These are phyloP conservation scores for Lithosia quadra DNA, from an alignment of 2,888 invertebrate genomes.

Conservation along the genomic window DNA sequence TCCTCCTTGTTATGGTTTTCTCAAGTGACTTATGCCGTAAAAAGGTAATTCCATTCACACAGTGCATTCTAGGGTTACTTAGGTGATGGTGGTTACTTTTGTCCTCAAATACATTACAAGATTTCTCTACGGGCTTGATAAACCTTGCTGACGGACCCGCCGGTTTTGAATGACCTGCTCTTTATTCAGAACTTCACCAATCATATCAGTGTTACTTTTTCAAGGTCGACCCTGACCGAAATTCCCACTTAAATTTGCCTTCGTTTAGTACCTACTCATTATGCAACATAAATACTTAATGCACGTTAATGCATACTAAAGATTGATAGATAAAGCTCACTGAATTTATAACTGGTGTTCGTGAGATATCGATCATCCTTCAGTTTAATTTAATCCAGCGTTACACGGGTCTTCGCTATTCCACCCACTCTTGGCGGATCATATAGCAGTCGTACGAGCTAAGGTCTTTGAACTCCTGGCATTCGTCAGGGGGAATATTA, in stretches of 20 bases:
- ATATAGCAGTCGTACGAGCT: constrained; percentile 29
- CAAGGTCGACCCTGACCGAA: background rate
- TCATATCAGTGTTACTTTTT: background rate
- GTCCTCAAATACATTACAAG: background rate
- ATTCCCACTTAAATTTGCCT: background rate
- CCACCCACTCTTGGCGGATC: constrained; percentile 34
- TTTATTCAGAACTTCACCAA: too few species aligned
- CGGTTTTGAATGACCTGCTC: background rate
- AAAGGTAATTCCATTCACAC: too few species aligned
- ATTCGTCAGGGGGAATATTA: constrained; percentile 26
- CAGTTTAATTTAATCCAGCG: constrained; percentile 34
- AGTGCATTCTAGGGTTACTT: background rate
- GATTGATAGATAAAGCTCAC: background rate
- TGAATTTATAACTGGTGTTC: constrained; percentile 3
- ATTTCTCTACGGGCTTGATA: background rate
- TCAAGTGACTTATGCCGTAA: too few species aligned
- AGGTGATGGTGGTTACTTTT: background rate
- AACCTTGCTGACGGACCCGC: background rate
- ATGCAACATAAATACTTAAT: background rate
- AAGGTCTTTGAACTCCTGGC: constrained; percentile 44
- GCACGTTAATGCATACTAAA: background rate
- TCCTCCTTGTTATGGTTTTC: too few species aligned
- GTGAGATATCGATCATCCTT: constrained; percentile 26
- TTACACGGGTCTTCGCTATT: constrained; percentile 28
- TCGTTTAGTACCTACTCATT: background rate